Evolutionary conservation across 2,888 invertebrate species (phyloP).

Genomic region (Drosophila mettleri): DNA sequence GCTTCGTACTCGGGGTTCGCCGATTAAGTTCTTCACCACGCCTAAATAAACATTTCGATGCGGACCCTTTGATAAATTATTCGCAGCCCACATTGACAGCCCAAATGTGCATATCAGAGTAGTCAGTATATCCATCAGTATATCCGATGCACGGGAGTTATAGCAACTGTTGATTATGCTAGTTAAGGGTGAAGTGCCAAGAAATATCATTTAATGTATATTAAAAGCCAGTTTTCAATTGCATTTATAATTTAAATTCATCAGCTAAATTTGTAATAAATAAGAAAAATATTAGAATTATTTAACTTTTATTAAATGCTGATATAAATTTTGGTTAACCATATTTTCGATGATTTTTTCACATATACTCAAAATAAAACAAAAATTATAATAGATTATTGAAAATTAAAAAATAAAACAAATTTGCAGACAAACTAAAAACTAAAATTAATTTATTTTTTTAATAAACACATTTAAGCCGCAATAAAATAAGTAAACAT

Average conservation of each 20-base stretch:
- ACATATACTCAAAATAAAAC: no score
- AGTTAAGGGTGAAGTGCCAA: not conserved
- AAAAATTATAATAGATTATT: no score
- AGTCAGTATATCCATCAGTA: not conserved
- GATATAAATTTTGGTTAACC: no score
- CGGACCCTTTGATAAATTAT: constrained; percentile 62
- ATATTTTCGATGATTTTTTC: no score
- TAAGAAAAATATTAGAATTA: not conserved
- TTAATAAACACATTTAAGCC: no score
- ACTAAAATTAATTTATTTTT: not conserved
- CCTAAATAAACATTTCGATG: constrained; percentile 65
- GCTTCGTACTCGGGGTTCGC: constrained; percentile 9
- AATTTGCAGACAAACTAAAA: not conserved
- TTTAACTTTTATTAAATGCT: no score
- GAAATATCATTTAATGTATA: not conserved
- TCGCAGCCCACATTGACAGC: constrained; percentile 60
- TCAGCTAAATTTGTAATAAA: not conserved
- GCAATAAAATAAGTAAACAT: no score
- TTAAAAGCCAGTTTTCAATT: not conserved
- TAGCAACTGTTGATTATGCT: constrained; percentile 41
- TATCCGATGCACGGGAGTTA: constrained; percentile 37
- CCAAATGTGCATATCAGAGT: constrained; percentile 12
- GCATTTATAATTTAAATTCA: not conserved
- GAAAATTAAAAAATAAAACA: not conserved
- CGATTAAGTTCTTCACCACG: constrained; percentile 63